Evolutionary conservation across 2,113 vertebrate genomes (phyloP).

Genomic region (Upupa epops): DNA sequence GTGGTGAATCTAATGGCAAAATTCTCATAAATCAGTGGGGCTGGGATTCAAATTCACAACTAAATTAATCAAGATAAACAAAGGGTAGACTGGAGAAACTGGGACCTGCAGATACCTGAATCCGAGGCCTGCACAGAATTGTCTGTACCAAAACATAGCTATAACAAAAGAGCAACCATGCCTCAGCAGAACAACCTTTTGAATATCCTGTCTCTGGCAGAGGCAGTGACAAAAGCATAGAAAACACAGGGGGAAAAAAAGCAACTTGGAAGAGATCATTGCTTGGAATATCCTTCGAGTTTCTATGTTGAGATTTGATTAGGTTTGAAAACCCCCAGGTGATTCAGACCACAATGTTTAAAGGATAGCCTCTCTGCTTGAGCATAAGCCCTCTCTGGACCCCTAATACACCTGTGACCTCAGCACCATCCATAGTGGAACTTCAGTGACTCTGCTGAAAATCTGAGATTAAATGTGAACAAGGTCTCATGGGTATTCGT

Average conservation of each 20-base stretch:
- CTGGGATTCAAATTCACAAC: slow-evolving; percentile 5
- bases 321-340: slow-evolving; percentile 19
- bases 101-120: slow-evolving; percentile 58
- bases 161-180: slow-evolving; percentile 44
- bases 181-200: slow-evolving; percentile 54
- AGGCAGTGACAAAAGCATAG: slow-evolving; percentile 32
- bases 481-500: not conserved
- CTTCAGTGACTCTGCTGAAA: not conserved
- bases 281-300: slow-evolving; percentile 33
- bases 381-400: slow-evolving; percentile 29
- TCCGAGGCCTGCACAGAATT: slow-evolving; percentile 34
- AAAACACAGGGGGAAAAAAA: not conserved
- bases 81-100: not conserved
- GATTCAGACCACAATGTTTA: slow-evolving; percentile 17
- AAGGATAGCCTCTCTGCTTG: slow-evolving; percentile 16
- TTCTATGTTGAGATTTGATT: slow-evolving; percentile 13
- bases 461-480: not conserved
- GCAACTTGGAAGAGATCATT: slow-evolving; percentile 24
- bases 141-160: slow-evolving; percentile 51
- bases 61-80: slow-evolving; percentile 52
- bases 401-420: not conserved
- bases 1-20: slow-evolving; percentile 43
- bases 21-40: slow-evolving; percentile 43
- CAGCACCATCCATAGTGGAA: not conserved
- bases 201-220: slow-evolving; percentile 37